phyloP scores from a whole-genome alignment of 2,113 vertebrate genomes.

The Hassar affinis region DNA sequence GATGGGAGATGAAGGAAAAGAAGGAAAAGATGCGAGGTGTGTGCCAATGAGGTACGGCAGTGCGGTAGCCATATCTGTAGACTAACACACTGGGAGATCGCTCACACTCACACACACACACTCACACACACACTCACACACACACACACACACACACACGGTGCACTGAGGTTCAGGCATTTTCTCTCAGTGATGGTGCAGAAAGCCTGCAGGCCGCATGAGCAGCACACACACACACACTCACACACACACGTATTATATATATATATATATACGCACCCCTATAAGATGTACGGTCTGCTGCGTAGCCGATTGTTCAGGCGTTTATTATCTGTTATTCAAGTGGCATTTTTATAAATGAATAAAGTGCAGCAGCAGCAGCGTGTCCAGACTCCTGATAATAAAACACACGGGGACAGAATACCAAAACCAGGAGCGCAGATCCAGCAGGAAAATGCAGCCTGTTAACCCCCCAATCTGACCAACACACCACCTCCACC shows the following conservation, averaged over 20 bases:
- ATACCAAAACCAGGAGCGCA: background rate
- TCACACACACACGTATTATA: background rate
- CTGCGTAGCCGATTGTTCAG: background rate
- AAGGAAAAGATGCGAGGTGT: background rate
- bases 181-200: conserved; percentile 40
- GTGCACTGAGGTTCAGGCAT: conserved; percentile 52
- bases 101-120: conserved; percentile 24
- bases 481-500: background rate
- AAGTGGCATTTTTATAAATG: background rate
- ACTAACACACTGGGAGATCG: background rate
- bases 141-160: conserved; percentile 28
- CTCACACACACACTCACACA: conserved; percentile 24
- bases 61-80: conserved; percentile 21
- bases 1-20: background rate
- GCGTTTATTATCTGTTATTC: background rate
- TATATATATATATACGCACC: background rate
- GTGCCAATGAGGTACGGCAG: conserved; percentile 24
- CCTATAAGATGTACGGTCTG: background rate
- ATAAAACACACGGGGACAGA: background rate
- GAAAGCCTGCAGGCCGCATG: conserved; percentile 35
- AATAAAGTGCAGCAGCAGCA: background rate
- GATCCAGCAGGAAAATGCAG: background rate
- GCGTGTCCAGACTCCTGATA: conserved; percentile 8
- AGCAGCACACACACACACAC: background rate
- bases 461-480: background rate